A percentile compares a stretch with the other conserved stretches of the same genome.
Evolutionary conservation across 2,888 invertebrate genomes (phyloP).

Genomic region (Trichopoda pennipes): DNA sequence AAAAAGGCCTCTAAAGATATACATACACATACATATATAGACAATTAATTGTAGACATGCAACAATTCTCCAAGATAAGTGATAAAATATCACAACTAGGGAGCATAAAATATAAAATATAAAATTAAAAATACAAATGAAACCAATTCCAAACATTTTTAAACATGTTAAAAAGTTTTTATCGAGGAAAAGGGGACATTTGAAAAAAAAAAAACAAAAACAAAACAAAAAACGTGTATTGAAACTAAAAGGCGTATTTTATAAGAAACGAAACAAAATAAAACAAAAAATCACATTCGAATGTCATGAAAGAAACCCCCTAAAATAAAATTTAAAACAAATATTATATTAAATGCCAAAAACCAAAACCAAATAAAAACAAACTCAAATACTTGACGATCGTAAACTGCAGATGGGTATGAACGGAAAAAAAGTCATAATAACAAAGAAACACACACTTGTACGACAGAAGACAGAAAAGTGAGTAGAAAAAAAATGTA

Average conservation of each 20-base stretch:
- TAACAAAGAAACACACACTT: slow-evolving; percentile 17
- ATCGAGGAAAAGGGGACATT: slow-evolving; percentile 22
- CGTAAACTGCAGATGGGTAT: slow-evolving; percentile 38
- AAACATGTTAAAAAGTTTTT: slow-evolving; percentile 50
- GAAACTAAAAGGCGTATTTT: slow-evolving; percentile 53
- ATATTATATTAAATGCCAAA: slow-evolving; percentile 59
- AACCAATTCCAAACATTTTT: slow-evolving; percentile 54
- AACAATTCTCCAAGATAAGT: slow-evolving; percentile 48
- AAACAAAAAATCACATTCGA: slow-evolving; percentile 43
- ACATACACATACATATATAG: slow-evolving; percentile 33
- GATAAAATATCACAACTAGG: slow-evolving; percentile 50
- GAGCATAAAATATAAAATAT: slow-evolving; percentile 37
- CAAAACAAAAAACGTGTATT: not conserved
- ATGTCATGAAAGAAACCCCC: slow-evolving; percentile 59
- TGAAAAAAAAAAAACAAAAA: not conserved
- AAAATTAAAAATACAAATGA: slow-evolving; percentile 51
- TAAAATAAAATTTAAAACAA: slow-evolving; percentile 48
- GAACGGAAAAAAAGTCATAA: slow-evolving; percentile 19
- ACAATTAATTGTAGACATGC: slow-evolving; percentile 27
- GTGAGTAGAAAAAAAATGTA: not conserved
- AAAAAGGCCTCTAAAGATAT: not conserved
- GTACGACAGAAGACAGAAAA: not conserved
- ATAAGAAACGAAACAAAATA: slow-evolving; percentile 15
- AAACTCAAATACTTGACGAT: slow-evolving; percentile 57
- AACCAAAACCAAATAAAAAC: not conserved